Evolutionary conservation across 2,797 vertebrate genomes (phyloP), one percentile per base, ranked within the genome.

Genomic region (Myotis vivesi): DNA sequence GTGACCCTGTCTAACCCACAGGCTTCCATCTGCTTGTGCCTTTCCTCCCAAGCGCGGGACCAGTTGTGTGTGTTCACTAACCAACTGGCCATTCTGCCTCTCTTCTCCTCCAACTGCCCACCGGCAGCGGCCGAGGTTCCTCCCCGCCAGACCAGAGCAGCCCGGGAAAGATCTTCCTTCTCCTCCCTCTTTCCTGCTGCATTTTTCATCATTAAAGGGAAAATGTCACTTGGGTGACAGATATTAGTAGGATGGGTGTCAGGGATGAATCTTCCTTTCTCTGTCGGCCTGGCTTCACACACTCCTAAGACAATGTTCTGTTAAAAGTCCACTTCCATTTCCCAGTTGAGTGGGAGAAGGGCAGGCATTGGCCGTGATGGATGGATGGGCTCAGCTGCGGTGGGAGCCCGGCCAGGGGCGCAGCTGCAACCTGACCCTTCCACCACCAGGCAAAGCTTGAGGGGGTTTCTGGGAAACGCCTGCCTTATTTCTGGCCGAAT

Each of bases 131-230:
- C 30, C 17, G 36, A 30, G 41, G 15, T 20, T 49, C 20, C 57
- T 95, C 75, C 77, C 76, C 46, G 5, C 51, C 28, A 55, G 71
- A 73, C 79, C 36, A 66, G 75, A 89, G 92, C 46, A 30, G 75
- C 38, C 2, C 25, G 13, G 9, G 85, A 49, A 84, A 38, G 66
- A 44, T 44, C 1, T 13, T 91, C 66, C 19, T 82, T 94, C 96
- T 94, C 96, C 97, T 96, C 92, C 95, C 94, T 94, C 97, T 90
- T 97, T 96, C 94, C 11, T 97, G 98, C 95, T 97, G 91, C 96
- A 98, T 98, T 98, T 98, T 98, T 98, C 98, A 98, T 98, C 98
- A 98, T 98, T 98, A 98, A 97, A 98, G 97, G 96, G 97, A 98
- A 98, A 98, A 98, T 98, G 98, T 98, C 98, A 98, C 97, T 96